Evolutionary conservation across 2,113 vertebrate species (phyloP).

Genomic region (Athene noctua): DNA sequence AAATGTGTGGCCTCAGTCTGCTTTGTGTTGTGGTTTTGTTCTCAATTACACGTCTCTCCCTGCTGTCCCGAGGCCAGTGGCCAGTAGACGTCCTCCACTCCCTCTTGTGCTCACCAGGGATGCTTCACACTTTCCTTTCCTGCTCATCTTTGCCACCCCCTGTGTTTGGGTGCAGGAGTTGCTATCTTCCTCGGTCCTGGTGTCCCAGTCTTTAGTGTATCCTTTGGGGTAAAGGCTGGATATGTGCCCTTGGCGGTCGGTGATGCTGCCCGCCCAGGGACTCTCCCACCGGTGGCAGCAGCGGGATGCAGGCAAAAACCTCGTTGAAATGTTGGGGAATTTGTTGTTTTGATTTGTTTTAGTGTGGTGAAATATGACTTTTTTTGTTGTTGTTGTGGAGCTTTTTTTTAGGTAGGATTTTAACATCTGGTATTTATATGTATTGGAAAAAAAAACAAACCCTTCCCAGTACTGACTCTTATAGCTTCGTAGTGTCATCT

Average conservation of each 20-base stretch:
- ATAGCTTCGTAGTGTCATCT: neutral
- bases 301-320: neutral
- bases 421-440: neutral
- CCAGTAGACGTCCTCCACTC: neutral
- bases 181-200: fast-evolving
- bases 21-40: neutral
- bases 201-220: neutral
- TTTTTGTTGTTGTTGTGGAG: neutral
- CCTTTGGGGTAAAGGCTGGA: neutral
- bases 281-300: neutral
- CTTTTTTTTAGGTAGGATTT: neutral
- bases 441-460: neutral
- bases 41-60: neutral
- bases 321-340: neutral
- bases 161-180: neutral
- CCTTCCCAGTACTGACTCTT: neutral
- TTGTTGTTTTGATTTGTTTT: neutral
- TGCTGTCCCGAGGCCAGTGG: fast-evolving
- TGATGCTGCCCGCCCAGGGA: neutral
- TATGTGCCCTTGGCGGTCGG: fast-evolving
- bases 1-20: neutral
- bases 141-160: neutral
- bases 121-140: neutral
- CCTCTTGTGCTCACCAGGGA: neutral
- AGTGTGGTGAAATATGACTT: neutral